A percentile compares a stretch with the other conserved stretches of the same genome.
phyloP scores from a whole-genome alignment of 2,797 vertebrate genomes.

The Etheostoma perlongum region DNA sequence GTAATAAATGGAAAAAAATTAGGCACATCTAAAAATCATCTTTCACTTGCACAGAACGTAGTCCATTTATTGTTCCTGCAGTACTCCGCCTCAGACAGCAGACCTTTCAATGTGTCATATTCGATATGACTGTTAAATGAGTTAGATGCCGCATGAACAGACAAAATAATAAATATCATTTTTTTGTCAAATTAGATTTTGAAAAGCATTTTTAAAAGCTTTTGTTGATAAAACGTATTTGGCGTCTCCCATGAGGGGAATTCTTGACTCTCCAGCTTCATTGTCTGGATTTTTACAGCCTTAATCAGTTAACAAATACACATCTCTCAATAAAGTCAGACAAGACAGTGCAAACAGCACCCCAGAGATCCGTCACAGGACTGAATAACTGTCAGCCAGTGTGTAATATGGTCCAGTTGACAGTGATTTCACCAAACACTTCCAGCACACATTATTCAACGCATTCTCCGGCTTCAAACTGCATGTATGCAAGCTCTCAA shows the following conservation, averaged over 20 bases:
- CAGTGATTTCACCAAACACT: neutral
- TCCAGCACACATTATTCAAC: neutral
- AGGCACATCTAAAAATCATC: neutral
- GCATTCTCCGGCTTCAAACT: neutral
- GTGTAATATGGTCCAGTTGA: neutral
- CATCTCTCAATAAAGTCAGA: neutral
- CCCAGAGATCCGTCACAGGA: neutral
- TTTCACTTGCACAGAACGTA: conserved; percentile 5
- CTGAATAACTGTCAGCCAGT: neutral
- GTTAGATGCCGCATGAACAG: neutral
- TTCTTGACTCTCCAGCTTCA: neutral
- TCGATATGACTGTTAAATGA: neutral
- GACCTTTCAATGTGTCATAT: neutral
- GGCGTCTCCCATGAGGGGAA: neutral
- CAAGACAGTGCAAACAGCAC: neutral
- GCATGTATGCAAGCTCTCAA: neutral
- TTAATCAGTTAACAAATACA: conserved; percentile 9
- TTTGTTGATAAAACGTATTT: neutral
- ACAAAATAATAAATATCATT: neutral
- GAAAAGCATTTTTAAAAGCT: neutral
- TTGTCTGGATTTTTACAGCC: conserved; percentile 9
- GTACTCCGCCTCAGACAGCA: neutral
- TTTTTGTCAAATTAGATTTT: conserved; percentile 2
- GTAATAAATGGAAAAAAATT: conserved; percentile 3
- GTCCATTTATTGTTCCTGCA: neutral